Evolutionary conservation across 2,797 vertebrate genomes (phyloP).

Genomic region (Holocentrus rufus): DNA sequence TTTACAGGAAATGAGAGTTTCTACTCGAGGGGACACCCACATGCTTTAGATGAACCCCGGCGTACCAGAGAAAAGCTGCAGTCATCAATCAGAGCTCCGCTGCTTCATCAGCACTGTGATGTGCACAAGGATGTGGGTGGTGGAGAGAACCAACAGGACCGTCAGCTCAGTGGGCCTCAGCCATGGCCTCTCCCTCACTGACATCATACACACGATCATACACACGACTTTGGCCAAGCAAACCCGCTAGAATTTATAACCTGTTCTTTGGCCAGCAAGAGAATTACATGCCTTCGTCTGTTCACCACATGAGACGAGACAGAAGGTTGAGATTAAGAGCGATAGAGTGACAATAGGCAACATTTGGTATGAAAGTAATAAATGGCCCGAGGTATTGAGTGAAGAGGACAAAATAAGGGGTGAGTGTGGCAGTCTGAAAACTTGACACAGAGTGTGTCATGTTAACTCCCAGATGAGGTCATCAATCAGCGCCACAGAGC

Average conservation of each 20-base stretch:
- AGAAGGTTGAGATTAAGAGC: constrained; percentile 4
- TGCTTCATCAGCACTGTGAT: constrained; percentile 56
- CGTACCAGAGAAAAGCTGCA: constrained; percentile 37
- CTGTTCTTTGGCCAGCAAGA: constrained; percentile 24
- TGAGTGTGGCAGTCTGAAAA: constrained; percentile 45
- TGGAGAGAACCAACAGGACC: constrained; percentile 38
- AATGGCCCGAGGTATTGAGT: constrained; percentile 33
- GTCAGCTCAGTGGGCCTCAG: background rate
- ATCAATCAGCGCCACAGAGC: constrained; percentile 76
- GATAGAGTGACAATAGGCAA: constrained; percentile 52
- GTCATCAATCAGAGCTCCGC: constrained; percentile 74
- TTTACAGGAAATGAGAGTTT: constrained; percentile 67
- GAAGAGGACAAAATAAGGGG: constrained; percentile 36
- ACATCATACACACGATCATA: constrained; percentile 22
- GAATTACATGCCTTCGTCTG: constrained; percentile 39
- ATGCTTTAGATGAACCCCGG: constrained; percentile 59
- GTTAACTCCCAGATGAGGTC: constrained; percentile 81
- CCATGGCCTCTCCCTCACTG: constrained; percentile 24
- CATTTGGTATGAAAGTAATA: constrained; percentile 33
- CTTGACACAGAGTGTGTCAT: constrained; percentile 72
- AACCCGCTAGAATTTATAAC: constrained; percentile 54
- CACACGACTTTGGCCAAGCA: constrained; percentile 13
- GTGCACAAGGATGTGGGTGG: constrained; percentile 52
- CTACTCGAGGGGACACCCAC: constrained; percentile 63
- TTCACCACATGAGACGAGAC: constrained; percentile 52